These are phyloP conservation scores for Speoplatyrhinus poulsoni DNA, from an alignment of 2,113 vertebrate genomes.

Conservation along the genomic window DNA sequence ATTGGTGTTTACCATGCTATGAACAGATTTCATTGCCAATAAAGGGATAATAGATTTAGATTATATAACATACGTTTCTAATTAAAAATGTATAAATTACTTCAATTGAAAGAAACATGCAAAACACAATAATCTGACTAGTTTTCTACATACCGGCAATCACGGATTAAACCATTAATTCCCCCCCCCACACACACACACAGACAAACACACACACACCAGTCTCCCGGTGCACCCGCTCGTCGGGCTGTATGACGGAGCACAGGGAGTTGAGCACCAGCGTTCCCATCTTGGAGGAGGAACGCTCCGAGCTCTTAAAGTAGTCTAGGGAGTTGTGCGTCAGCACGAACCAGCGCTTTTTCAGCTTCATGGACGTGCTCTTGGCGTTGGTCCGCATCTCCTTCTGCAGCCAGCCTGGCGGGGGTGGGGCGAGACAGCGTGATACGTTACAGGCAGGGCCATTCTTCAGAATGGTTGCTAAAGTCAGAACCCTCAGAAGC, in stretches of 20 bases:
- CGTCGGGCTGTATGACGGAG: constrained; percentile 86
- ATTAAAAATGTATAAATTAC: too few relatives aligned
- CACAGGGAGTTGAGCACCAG: constrained; percentile 92
- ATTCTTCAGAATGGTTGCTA: too few relatives aligned
- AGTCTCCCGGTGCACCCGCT: constrained; percentile 87
- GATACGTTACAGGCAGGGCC: too few relatives aligned
- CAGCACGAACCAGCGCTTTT: constrained; percentile 92
- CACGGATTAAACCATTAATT: constrained; percentile 33
- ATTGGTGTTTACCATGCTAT: too few relatives aligned
- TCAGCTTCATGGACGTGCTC: constrained; percentile 87
- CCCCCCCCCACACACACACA: not conserved
- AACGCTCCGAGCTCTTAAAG: constrained; percentile 87
- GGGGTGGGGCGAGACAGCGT: not conserved
- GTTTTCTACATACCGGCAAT: constrained; percentile 25
- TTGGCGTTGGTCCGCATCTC: constrained; percentile 88
- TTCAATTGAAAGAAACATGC: not conserved
- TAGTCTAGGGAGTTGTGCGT: constrained; percentile 90
- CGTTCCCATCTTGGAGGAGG: constrained; percentile 88
- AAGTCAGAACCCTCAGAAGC: too few relatives aligned
- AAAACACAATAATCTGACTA: not conserved
- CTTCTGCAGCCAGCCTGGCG: constrained; percentile 89
- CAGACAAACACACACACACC: constrained; percentile 69
- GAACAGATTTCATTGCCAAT: too few relatives aligned
- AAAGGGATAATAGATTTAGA: too few relatives aligned
- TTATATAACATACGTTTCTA: too few relatives aligned